Evolutionary conservation across 2,888 invertebrate species (phyloP), one percentile per base, ranked within the genome.

Genomic region (Choristoneura rosaceana): DNA sequence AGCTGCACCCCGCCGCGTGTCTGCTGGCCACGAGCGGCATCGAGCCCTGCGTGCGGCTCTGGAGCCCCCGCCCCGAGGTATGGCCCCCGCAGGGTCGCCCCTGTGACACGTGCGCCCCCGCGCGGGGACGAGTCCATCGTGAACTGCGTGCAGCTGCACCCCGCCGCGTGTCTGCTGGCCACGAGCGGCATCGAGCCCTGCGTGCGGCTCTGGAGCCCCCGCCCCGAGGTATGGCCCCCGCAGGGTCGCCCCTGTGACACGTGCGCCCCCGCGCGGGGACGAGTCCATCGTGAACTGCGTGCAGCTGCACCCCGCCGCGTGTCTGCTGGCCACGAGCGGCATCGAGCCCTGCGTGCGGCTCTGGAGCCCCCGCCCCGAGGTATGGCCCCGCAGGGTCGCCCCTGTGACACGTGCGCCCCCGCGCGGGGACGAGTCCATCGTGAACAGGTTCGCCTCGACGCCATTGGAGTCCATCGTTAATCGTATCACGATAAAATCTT

Each of bases 271-370:
- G 74, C 96, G 96, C 79, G 99, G 97, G 0, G 99, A 99, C 90
- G 96, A 97, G 80, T 97, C 98, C 63, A 99, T 99, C 83, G 99
- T 99, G 0, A 99, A 99, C 94, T 99, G 99, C 88, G 96, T 99
- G 63, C 98, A 98, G 90, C 97, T 98, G 60, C 99, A 99, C 94
- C 99, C 99, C 3, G 95, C 95, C 76, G 95, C 96, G 81, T 98
- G 98, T 90, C 95, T 99, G 77, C 90, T 99, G 81, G 99, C 99
- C 78, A 98, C 99, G 52, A 98, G 98, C 89, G 99, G 99, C 73
- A 99, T 99, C 77, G 99, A 99, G 91, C 96, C 97, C 69, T 97
- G 97, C 41, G 97, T 99, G 64, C 96, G 98, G 82, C 95, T 99
- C 10, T 99, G 99, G 99, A 97, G 97, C 82, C 99, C 99, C 0